Base-by-base conservation (phyloP, 2,113 vertebrate genomes). In the Vicugna pacos region DNA sequence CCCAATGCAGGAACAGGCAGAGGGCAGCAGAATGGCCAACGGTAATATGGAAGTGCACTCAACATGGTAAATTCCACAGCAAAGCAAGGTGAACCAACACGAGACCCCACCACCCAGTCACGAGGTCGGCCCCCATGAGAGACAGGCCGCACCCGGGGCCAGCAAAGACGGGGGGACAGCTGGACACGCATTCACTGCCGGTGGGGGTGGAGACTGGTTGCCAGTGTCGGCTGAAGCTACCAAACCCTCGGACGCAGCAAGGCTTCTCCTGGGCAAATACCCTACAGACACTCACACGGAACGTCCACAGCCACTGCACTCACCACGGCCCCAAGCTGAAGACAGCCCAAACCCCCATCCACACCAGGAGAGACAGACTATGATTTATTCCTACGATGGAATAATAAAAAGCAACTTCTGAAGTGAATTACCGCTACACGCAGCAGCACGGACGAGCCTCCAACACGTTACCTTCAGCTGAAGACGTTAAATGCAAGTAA, bases 131-230 rank as follows among this genome's bases (percentile, higher is more conserved):
- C 8, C 46, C 30, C 46, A 56, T 10, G 50, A 65, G 24, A n/a
- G 17, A 72, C 54, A 6, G 35, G 42, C 4, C 17, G 42, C 42
- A 8, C 5, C 28, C 52, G 30, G 50, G 5, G 26, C 3, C 14
- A 22, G 79, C 91, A 76, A 11, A 54, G 28, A 50, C 8, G 6
- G 10, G 48, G 35, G 35, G 35, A 17, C 17, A 54, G 48, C 32
- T n/a, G 48, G 67, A 32, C 13, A 3, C 38, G 2, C 8, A n/a
- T 11, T 32, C 50, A 0, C 0, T 6, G 19, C 58, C 75, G n/a
- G 42, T 3, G 58, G 46, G 70, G 20, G 62, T 17, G 42, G 24
- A 67, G 77, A 42, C 3, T 0, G 8, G 48, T 6, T 28, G 67
- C 32, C 19, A 28, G 42, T 3, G 64, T 35, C 28, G 1, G n/a